phyloP scores from a whole-genome alignment of 2,797 vertebrate species.

The Myripristis jacobus region DNA sequence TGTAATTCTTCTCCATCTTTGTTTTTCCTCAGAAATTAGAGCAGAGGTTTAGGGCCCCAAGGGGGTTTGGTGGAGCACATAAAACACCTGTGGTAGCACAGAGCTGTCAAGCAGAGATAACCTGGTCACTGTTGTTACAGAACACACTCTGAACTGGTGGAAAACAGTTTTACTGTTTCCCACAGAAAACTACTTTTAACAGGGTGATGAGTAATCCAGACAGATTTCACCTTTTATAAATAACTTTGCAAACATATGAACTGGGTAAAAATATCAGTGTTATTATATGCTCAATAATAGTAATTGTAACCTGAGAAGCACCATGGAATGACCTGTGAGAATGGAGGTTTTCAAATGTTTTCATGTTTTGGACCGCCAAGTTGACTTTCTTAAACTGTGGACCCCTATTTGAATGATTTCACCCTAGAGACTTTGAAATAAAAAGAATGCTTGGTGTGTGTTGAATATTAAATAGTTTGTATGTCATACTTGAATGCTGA shows the following conservation, averaged over 20 bases:
- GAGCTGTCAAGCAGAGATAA: neutral
- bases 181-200: neutral
- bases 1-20: conserved; percentile 49
- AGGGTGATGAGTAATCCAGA: neutral
- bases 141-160: neutral
- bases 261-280: neutral
- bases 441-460: no score
- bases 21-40: neutral
- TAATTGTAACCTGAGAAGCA: neutral
- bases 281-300: neutral
- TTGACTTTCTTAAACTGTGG: no score
- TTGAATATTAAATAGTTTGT: no score
- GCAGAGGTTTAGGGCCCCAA: neutral
- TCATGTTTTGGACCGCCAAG: no score
- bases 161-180: neutral
- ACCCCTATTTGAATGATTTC: no score
- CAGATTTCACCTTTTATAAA: no score
- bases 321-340: neutral
- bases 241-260: neutral
- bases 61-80: neutral
- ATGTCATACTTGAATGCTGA: no score
- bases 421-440: no score
- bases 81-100: conserved; percentile 1
- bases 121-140: neutral
- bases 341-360: no score